Conservation (phyloP, 2,797 vertebrate species). For the Danio albolineatus region DNA sequence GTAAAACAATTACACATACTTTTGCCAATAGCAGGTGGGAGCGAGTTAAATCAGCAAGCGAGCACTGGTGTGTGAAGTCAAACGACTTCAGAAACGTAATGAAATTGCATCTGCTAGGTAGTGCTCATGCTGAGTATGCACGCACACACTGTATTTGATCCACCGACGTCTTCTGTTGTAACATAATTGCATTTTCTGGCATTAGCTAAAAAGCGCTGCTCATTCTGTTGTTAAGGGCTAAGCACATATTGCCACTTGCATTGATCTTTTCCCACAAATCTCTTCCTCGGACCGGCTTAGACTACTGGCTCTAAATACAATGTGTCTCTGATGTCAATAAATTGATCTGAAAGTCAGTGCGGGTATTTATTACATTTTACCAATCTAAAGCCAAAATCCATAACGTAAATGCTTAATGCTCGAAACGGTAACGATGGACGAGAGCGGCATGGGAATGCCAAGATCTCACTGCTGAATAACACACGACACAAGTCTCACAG, state of each 20-base stretch:
- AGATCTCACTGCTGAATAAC: slow-evolving; percentile 41
- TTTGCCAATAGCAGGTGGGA: slow-evolving; percentile 55
- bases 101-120: slow-evolving; percentile 54
- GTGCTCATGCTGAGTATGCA: slow-evolving; percentile 54
- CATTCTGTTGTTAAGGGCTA: slow-evolving; percentile 39
- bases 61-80: slow-evolving; percentile 54
- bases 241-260: slow-evolving; percentile 38
- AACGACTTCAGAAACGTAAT: slow-evolving; percentile 53
- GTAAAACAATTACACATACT: slow-evolving; percentile 58
- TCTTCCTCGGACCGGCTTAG: slow-evolving; percentile 27
- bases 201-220: slow-evolving; percentile 31
- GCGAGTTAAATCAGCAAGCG: slow-evolving; percentile 35
- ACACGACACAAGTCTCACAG: slow-evolving; percentile 22
- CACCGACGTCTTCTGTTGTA: slow-evolving; percentile 36
- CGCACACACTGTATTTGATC: slow-evolving; percentile 28
- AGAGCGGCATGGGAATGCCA: slow-evolving; percentile 24
- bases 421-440: background rate
- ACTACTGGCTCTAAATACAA: slow-evolving; percentile 26
- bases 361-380: slow-evolving; percentile 55
- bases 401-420: slow-evolving; percentile 29
- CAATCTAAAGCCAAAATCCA: slow-evolving; percentile 50
- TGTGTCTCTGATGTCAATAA: slow-evolving; percentile 40
- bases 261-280: slow-evolving; percentile 51
- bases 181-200: slow-evolving; percentile 40
- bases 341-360: slow-evolving; percentile 54